Conservation (phyloP, 2,113 vertebrate species). For the Phoenicopterus ruber region DNA sequence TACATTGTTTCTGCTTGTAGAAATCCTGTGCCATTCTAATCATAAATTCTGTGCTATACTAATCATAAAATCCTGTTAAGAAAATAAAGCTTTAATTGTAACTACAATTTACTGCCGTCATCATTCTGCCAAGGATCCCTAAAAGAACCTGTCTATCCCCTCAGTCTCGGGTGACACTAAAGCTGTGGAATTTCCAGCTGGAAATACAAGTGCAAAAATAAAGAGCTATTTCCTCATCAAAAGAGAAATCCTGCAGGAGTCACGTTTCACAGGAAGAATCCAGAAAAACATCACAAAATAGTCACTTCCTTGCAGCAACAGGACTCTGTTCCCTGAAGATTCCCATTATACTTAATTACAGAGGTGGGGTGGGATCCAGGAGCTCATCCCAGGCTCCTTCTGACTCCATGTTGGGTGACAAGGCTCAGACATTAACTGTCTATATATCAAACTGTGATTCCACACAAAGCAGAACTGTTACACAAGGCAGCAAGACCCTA, state of each 20-base stretch:
- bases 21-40: background rate
- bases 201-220: background rate
- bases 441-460: background rate
- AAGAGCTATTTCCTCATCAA: background rate
- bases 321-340: background rate
- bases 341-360: background rate
- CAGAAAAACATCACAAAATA: background rate
- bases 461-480: background rate
- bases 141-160: background rate
- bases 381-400: background rate
- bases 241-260: conserved; percentile 5
- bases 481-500: background rate
- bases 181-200: conserved; percentile 11
- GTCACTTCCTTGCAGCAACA: background rate
- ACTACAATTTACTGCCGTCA: background rate
- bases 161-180: background rate
- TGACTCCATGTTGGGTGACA: background rate
- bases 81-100: background rate
- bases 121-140: background rate
- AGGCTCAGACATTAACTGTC: background rate
- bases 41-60: background rate
- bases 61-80: background rate
- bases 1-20: background rate
- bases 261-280: background rate
- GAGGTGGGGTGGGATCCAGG: background rate